Conservation (phyloP, 2,888 invertebrate species). For the Agrochola lota region DNA sequence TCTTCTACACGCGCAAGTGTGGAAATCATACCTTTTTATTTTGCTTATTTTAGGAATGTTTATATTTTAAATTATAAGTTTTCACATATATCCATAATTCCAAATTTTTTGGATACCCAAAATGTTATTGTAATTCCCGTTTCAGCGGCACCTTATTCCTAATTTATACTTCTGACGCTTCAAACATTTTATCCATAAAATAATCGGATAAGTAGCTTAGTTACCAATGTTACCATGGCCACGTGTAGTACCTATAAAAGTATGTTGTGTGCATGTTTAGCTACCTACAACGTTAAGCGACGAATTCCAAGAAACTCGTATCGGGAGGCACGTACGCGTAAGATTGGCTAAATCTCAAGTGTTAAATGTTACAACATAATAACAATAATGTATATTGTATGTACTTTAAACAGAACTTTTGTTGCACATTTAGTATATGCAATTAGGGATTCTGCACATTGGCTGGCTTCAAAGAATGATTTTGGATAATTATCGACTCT, state of each 20-base stretch:
- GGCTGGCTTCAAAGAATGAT: background rate
- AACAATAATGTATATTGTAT: constrained; percentile 75
- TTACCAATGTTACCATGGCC: constrained; percentile 48
- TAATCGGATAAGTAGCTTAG: constrained; percentile 29
- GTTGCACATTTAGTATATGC: constrained; percentile 57
- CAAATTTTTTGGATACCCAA: background rate
- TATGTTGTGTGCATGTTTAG: constrained; percentile 75
- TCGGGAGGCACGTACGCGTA: constrained; percentile 88
- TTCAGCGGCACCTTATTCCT: background rate
- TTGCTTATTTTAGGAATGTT: constrained; percentile 5
- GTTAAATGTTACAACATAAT: constrained; percentile 82
- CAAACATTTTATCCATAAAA: background rate
- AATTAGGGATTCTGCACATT: constrained; percentile 49
- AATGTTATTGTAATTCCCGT: background rate
- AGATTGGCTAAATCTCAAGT: constrained; percentile 85
- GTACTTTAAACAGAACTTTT: constrained; percentile 65
- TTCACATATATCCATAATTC: background rate
- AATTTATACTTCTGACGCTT: constrained; percentile 1
- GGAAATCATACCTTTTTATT: constrained; percentile 60
- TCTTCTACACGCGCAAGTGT: constrained; percentile 72
- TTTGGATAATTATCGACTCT: background rate
- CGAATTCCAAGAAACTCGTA: constrained; percentile 87
- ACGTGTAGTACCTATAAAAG: constrained; percentile 64
- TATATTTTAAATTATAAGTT: background rate
- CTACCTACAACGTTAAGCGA: constrained; percentile 79